Conservation (phyloP, 2,797 vertebrate genomes). For the Emydoidea blandingii region DNA sequence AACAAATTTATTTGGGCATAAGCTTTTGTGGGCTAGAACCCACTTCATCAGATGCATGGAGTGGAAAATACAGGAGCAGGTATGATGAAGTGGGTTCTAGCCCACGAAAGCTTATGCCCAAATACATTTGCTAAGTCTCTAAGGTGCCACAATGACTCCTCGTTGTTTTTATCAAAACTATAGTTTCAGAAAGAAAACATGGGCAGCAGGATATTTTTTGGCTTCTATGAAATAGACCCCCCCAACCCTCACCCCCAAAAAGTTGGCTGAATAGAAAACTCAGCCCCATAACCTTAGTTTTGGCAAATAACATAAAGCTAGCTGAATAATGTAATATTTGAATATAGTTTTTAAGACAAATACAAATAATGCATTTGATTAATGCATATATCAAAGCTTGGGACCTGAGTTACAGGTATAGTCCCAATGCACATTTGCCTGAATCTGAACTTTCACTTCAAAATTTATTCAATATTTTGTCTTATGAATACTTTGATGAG, state of each 20-base stretch:
- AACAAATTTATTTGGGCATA: too few species aligned
- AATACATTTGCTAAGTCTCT: too few species aligned
- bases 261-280: background rate
- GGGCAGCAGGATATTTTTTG: background rate
- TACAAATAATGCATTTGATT: background rate
- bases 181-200: slow-evolving; percentile 12
- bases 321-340: background rate
- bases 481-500: background rate
- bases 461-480: background rate
- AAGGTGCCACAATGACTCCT: too few species aligned
- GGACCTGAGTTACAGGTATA: background rate
- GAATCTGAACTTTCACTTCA: background rate
- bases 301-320: background rate
- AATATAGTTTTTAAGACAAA: background rate
- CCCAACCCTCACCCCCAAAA: background rate
- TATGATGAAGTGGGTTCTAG: too few species aligned
- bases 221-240: background rate
- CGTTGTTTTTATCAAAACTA: background rate
- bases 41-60: too few species aligned
- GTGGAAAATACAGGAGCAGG: too few species aligned
- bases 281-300: background rate
- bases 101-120: too few species aligned
- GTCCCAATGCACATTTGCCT: background rate
- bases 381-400: background rate
- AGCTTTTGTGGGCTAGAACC: too few species aligned